Percentiles rank a stretch among this genome's conserved stretches.
phyloP scores from a whole-genome alignment of 2,888 invertebrate genomes.

The Drosophila limbata region DNA sequence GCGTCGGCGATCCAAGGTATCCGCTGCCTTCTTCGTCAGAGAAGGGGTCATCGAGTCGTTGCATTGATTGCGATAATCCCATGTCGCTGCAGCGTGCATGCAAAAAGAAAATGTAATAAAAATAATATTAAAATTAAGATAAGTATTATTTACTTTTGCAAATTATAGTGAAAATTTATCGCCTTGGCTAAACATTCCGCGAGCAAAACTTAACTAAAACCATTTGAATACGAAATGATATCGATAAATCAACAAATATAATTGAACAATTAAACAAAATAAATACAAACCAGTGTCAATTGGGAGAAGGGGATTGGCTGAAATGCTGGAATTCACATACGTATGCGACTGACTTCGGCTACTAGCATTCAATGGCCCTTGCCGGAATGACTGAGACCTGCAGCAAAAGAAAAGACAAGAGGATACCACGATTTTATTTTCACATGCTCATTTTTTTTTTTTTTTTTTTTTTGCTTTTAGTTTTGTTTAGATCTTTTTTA shows the following conservation, averaged over 20 bases:
- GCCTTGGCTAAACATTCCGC: slow-evolving; percentile 53
- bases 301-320: slow-evolving; percentile 97
- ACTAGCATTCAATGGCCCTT: slow-evolving; percentile 87
- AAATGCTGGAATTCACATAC: slow-evolving; percentile 94
- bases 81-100: slow-evolving; percentile 83
- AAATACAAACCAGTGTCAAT: slow-evolving; percentile 90
- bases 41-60: slow-evolving; percentile 90
- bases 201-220: slow-evolving; percentile 42
- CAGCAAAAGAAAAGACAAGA: slow-evolving; percentile 86
- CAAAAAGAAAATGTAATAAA: slow-evolving; percentile 25
- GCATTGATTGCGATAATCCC: slow-evolving; percentile 86
- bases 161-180: slow-evolving; percentile 42
- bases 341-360: slow-evolving; percentile 87
- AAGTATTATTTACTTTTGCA: slow-evolving; percentile 24
- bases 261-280: slow-evolving; percentile 79
- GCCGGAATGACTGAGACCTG: slow-evolving; percentile 98
- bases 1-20: slow-evolving; percentile 86
- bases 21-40: slow-evolving; percentile 94
- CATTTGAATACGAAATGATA: slow-evolving; percentile 39
- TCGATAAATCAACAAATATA: slow-evolving; percentile 66
- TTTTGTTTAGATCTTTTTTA: slow-evolving; percentile 35
- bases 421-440: slow-evolving; percentile 85
- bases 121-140: slow-evolving; percentile 34
- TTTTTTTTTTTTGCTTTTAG: slow-evolving; percentile 43
- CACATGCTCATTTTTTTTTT: slow-evolving; percentile 71